These are phyloP conservation scores for Parthenolecanium corni DNA, from an alignment of 2,888 invertebrate genomes.

Conservation along the genomic window DNA sequence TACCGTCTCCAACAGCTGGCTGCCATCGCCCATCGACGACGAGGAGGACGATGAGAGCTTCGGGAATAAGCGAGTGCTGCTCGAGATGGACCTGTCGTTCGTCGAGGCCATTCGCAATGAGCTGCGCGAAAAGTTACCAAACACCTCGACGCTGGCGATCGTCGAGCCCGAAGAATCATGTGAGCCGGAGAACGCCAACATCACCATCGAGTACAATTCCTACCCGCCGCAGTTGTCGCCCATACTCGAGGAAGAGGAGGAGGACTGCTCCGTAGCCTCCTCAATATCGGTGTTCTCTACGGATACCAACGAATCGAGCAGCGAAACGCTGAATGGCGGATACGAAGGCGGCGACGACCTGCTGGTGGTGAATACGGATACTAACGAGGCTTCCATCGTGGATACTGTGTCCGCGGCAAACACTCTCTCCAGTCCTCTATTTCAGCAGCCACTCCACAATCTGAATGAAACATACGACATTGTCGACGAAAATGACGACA, in stretches of 20 bases:
- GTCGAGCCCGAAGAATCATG: conserved; percentile 33
- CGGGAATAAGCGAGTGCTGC: conserved; percentile 16
- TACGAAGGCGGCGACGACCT: conserved; percentile 8
- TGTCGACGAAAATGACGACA: conserved; percentile 27
- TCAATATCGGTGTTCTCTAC: neutral
- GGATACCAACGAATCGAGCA: neutral
- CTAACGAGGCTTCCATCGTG: conserved; percentile 41
- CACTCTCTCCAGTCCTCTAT: neutral
- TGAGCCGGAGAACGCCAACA: conserved; percentile 32
- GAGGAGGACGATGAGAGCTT: conserved; percentile 20
- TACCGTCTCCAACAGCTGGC: neutral
- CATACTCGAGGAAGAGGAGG: conserved; percentile 48
- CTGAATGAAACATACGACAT: conserved; percentile 31
- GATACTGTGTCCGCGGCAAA: conserved; percentile 34
- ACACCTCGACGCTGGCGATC: conserved; percentile 33
- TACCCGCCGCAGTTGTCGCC: conserved; percentile 50
- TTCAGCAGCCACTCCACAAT: conserved; percentile 7
- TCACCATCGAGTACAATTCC: conserved; percentile 41
- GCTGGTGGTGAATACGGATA: conserved; percentile 38
- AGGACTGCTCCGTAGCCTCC: conserved; percentile 24
- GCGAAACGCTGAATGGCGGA: neutral
- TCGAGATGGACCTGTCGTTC: conserved; percentile 12
- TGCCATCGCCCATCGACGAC: conserved; percentile 9
- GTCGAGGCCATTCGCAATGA: conserved; percentile 52
- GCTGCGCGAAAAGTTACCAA: conserved; percentile 54